A percentile compares a stretch with the other conserved stretches of the same genome.
Conservation (phyloP, 2,888 invertebrate genomes). For the Andricus curvator region DNA sequence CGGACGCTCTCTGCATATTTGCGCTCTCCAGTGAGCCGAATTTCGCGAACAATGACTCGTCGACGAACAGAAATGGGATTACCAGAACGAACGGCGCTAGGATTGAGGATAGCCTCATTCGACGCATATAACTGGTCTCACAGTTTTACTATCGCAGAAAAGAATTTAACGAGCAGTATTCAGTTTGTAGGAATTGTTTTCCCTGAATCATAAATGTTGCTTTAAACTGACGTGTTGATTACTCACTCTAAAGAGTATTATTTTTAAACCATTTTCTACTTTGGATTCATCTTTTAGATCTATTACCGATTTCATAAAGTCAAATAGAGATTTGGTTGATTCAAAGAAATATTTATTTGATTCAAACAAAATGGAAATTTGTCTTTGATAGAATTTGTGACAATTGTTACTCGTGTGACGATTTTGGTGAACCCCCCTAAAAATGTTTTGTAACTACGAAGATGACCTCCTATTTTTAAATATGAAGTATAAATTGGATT, state of each 20-base stretch:
- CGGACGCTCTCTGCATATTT: slow-evolving; percentile 40
- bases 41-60: slow-evolving; percentile 49
- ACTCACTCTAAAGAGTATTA: not conserved
- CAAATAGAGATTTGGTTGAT: no score
- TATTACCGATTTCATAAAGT: no score
- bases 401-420: no score
- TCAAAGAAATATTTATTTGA: no score
- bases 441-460: no score
- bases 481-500: no score
- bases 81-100: slow-evolving; percentile 45
- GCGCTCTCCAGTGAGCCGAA: slow-evolving; percentile 42
- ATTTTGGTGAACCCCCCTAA: no score
- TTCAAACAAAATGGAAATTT: no score
- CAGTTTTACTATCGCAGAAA: slow-evolving; percentile 14
- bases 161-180: slow-evolving; percentile 19
- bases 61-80: slow-evolving; percentile 48
- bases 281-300: not conserved
- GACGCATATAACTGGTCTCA: slow-evolving; percentile 18
- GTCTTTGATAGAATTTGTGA: no score
- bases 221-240: not conserved
- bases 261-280: not conserved
- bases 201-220: slow-evolving; percentile 1
- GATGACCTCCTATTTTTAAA: no score
- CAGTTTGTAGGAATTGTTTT: slow-evolving; percentile 12
- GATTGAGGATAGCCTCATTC: slow-evolving; percentile 33